Percentiles rank a stretch among this genome's conserved stretches.
phyloP scores from a whole-genome alignment of 1,140 invertebrate genomes.

The Aphidius ervi region DNA sequence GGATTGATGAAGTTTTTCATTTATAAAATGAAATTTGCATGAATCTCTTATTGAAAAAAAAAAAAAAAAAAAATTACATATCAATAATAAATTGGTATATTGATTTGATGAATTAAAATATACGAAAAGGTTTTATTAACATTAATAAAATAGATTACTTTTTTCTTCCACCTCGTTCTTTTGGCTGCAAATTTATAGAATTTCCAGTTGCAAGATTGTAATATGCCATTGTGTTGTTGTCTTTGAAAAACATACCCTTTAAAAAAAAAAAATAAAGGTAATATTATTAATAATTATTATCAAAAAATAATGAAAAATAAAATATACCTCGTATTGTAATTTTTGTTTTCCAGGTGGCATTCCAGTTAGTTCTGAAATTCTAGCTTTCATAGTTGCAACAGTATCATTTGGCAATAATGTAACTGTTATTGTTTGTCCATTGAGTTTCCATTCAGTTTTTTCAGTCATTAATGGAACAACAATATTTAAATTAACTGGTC shows the following conservation, averaged over 20 bases:
- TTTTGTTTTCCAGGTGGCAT: slow-evolving; percentile 99
- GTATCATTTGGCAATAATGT: slow-evolving; percentile 76
- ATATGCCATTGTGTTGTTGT: slow-evolving; percentile 90
- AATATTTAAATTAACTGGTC: slow-evolving; percentile 74
- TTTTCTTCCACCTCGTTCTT: slow-evolving; percentile 96
- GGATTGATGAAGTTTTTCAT: not conserved
- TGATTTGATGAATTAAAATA: too few relatives aligned
- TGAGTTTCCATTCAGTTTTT: slow-evolving; percentile 94
- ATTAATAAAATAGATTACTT: slow-evolving; percentile 64
- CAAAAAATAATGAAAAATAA: slow-evolving; percentile 2
- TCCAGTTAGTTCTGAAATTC: slow-evolving; percentile 82
- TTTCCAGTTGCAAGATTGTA: slow-evolving; percentile 88
- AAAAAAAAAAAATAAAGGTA: slow-evolving; percentile 36
- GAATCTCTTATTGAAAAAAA: not conserved
- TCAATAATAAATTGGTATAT: too few relatives aligned
- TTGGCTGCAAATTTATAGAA: slow-evolving; percentile 85
- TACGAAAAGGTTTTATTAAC: not conserved
- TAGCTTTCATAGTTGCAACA: slow-evolving; percentile 82
- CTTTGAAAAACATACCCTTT: slow-evolving; percentile 96
- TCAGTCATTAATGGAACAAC: slow-evolving; percentile 78
- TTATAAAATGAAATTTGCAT: not conserved
- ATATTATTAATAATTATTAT: slow-evolving; percentile 19
- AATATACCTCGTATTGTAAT: slow-evolving; percentile 77
- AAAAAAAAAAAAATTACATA: not conserved
- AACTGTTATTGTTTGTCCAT: slow-evolving; percentile 82